phyloP scores from a whole-genome alignment of 2,113 vertebrate species.

The Chaenogobius annularis region DNA sequence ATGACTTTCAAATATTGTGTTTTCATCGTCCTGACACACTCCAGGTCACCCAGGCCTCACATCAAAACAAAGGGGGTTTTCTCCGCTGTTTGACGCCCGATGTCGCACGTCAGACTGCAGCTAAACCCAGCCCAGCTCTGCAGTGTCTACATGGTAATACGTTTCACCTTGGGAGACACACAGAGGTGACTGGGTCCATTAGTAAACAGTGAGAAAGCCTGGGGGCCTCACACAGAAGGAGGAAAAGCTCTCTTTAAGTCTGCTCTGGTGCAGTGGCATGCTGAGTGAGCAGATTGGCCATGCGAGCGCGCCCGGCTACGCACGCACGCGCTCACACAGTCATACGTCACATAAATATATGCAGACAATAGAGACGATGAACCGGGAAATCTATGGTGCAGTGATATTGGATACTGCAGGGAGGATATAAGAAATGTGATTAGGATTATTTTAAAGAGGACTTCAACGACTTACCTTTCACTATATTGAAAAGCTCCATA shows the following conservation, averaged over 20 bases:
- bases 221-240: constrained; percentile 46
- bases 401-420: constrained; percentile 11
- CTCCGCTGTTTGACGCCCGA: not conserved
- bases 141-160: constrained; percentile 14
- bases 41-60: not conserved
- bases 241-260: constrained; percentile 57
- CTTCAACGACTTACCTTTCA: not conserved
- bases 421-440: constrained; percentile 16
- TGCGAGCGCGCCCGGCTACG: constrained; percentile 33
- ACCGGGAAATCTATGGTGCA: constrained; percentile 16
- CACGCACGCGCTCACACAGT: constrained; percentile 12
- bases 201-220: constrained; percentile 37
- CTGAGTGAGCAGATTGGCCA: constrained; percentile 53
- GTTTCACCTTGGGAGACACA: constrained; percentile 32
- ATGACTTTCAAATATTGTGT: not conserved
- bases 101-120: constrained; percentile 2
- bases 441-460: not conserved
- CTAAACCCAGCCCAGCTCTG: not conserved
- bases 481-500: not conserved
- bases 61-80: not conserved
- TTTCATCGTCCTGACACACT: not conserved
- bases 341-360: constrained; percentile 9
- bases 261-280: constrained; percentile 39
- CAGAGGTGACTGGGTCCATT: constrained; percentile 36
- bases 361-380: constrained; percentile 13